These are phyloP conservation scores for Circaetus gallicus DNA, from an alignment of 2,113 vertebrate genomes.

Conservation along the genomic window DNA sequence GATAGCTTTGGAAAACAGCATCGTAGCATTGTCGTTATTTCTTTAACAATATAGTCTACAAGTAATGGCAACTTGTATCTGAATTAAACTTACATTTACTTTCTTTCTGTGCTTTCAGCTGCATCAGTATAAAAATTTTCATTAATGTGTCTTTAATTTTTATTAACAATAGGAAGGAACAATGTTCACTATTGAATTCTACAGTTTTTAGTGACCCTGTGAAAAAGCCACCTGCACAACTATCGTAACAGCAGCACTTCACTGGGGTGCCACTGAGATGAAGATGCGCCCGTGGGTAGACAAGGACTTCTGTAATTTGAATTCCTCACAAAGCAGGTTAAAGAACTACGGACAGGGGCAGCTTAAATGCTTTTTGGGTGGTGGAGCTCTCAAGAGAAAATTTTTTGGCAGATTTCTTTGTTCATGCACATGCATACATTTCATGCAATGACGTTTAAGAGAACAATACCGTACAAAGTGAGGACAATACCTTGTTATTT, in stretches of 20 bases:
- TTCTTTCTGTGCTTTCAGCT: background rate
- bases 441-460: background rate
- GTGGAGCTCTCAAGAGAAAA: background rate
- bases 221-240: background rate
- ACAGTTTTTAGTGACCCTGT: background rate
- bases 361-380: background rate
- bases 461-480: background rate
- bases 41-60: background rate
- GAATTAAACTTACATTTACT: background rate
- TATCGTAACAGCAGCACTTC: accelerated
- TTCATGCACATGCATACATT: background rate
- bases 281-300: background rate
- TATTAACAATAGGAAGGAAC: background rate
- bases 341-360: background rate
- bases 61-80: background rate
- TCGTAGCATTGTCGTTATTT: background rate
- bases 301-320: background rate
- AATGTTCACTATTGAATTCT: background rate
- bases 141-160: background rate
- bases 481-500: background rate
- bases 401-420: background rate
- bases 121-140: background rate
- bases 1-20: background rate
- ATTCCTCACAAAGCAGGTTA: background rate
- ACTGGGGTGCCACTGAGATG: background rate